Evolutionary conservation across 2,888 invertebrate species (phyloP), one percentile per base, ranked within the genome.

Genomic region (Siphlonurus alternatus): DNA sequence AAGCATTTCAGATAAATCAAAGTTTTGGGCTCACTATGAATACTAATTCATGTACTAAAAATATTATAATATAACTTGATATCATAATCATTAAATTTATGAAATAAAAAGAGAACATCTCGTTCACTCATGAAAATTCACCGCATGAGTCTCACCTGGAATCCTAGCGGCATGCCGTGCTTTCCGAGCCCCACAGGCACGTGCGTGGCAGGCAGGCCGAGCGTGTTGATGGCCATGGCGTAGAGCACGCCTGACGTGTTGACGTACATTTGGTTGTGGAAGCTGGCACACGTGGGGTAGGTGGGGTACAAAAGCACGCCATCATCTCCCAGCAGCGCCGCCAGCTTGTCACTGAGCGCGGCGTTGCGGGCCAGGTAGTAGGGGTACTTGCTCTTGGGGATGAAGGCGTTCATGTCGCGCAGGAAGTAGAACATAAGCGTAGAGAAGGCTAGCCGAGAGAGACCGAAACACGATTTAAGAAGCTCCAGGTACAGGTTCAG

Each of bases 291-390:
- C 2, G 77, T 76, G 19, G 81, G 81, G 74, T 83, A 84, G 63
- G 85, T 83, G 19, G 91, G 91, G 71, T 84, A 87, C 25, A 92
- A 72, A 1, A 92, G 75, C 1, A 91, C 83, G 5, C 89, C 90
- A 71, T 84, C 78, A 0, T 79, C 75, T 18, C 86, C 86, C 19
- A 93, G 77, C n/a, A 83, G 72, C 71, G 81, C 80, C 70, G 72
- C 67, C 61, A 82, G 73, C 51, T 76, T 73, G 56, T 76, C 71
- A 63, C 73, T 73, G 2, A 82, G 71, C 20, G 70, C 54, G 18
- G 74, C 68, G 1, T 76, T 76, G 62, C 72, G 70, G 1, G 67
- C 66, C 2, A 68, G 64, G 68, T 79, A 80, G 63, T 74, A 65
- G 0, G 65, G 64, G 19, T 70, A 69, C 61, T 73, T 70, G 1